Evolutionary conservation across 2,797 vertebrate genomes (phyloP).

Genomic region (Oryzias sinensis): DNA sequence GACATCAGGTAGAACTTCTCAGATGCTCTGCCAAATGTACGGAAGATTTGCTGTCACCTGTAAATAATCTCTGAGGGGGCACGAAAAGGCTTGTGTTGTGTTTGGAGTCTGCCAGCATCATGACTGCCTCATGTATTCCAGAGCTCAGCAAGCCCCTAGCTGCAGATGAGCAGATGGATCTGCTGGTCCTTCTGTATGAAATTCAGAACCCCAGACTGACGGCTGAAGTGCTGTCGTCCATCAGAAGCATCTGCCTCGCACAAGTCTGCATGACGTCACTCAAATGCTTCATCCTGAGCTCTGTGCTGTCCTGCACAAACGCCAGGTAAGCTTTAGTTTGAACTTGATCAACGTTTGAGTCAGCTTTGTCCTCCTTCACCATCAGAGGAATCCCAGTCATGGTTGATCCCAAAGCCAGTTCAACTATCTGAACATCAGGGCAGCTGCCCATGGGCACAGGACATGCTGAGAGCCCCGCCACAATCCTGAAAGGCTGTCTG

Average conservation of each 20-base stretch:
- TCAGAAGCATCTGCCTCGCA: constrained; percentile 80
- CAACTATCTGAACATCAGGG: too few relatives aligned
- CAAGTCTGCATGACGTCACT: constrained; percentile 89
- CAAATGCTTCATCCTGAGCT: constrained; percentile 88
- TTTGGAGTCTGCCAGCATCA: too few relatives aligned
- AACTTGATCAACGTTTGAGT: background rate
- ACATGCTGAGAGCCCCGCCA: too few relatives aligned
- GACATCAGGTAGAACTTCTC: too few relatives aligned
- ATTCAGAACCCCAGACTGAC: constrained; percentile 94
- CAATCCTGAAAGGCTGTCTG: too few relatives aligned
- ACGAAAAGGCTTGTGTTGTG: too few relatives aligned
- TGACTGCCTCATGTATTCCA: constrained; percentile 17
- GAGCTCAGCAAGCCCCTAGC: constrained; percentile 82
- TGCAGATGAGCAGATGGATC: constrained; percentile 90
- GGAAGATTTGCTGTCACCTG: too few relatives aligned
- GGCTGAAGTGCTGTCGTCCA: constrained; percentile 84
- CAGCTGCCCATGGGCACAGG: too few relatives aligned
- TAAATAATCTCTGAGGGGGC: too few relatives aligned
- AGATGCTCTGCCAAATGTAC: too few relatives aligned
- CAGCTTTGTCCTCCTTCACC: background rate
- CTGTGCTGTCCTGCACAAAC: constrained; percentile 82
- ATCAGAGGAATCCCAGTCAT: too few relatives aligned
- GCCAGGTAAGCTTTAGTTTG: constrained; percentile 59
- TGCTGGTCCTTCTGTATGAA: constrained; percentile 93
- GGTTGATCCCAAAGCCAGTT: too few relatives aligned